Evolutionary conservation across 2,888 invertebrate genomes (phyloP).

Genomic region (Incurvaria masculella): DNA sequence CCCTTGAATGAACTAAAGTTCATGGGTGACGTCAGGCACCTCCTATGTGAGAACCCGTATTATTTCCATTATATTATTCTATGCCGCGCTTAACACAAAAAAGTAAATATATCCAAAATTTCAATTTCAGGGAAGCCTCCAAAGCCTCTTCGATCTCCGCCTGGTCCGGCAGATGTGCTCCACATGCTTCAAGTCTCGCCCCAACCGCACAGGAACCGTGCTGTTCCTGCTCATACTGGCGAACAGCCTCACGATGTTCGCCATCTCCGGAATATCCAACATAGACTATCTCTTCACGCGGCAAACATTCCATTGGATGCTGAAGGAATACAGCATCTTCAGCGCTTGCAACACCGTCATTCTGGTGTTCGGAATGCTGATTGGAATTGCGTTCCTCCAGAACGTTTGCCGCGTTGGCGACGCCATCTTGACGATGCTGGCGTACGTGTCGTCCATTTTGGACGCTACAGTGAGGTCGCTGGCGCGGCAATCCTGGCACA

Average conservation of each 20-base stretch:
- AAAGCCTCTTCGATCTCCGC: conserved; percentile 6
- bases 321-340: conserved; percentile 13
- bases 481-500: conserved; percentile 13
- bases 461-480: conserved; percentile 9
- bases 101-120: not conserved
- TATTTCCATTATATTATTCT: too few species aligned
- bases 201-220: not conserved
- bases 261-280: conserved; percentile 7
- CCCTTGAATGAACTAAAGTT: too few species aligned
- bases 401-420: conserved; percentile 12
- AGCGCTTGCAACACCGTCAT: conserved; percentile 12
- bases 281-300: conserved; percentile 13
- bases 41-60: too few species aligned
- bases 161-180: conserved; percentile 8
- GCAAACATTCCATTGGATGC: conserved; percentile 14
- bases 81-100: too few species aligned
- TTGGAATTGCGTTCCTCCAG: conserved; percentile 14
- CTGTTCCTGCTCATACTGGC: conserved; percentile 8
- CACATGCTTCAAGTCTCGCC: conserved; percentile 10
- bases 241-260: conserved; percentile 8
- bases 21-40: too few species aligned
- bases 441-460: conserved; percentile 10
- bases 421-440: conserved; percentile 10
- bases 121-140: conserved; percentile 10
- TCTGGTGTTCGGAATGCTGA: conserved; percentile 11